phyloP scores from a whole-genome alignment of 2,113 vertebrate species.

The Myotis lucifugus region DNA sequence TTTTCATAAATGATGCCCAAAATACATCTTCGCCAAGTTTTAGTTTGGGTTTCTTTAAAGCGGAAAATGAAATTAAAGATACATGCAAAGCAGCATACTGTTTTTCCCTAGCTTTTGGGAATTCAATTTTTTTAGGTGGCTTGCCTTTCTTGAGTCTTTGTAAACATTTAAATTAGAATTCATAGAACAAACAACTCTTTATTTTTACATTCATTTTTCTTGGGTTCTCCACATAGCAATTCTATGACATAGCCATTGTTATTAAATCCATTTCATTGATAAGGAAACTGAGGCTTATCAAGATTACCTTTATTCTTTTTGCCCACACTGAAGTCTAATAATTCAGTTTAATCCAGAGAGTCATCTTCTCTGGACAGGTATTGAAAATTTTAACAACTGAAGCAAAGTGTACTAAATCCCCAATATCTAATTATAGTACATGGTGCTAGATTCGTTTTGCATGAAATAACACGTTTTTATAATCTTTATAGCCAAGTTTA shows the following conservation, averaged over 20 bases:
- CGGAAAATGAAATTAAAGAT: not conserved
- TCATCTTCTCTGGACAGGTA: not conserved
- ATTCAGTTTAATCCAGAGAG: not conserved
- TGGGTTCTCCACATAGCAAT: not conserved
- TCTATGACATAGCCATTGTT: not conserved
- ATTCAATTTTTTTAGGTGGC: not conserved
- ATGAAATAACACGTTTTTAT: not conserved
- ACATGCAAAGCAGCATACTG: not conserved
- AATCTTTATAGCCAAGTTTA: not conserved
- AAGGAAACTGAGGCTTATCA: not conserved
- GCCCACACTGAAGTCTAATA: not conserved
- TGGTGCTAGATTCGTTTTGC: not conserved
- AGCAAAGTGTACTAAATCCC: not conserved
- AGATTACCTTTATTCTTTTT: not conserved
- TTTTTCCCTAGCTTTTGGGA: not conserved
- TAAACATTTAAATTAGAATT: not conserved
- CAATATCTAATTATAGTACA: not conserved
- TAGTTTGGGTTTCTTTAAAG: not conserved
- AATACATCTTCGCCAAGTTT: not conserved
- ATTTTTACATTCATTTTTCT: not conserved
- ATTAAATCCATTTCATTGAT: not conserved
- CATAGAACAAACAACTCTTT: not conserved
- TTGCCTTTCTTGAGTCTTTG: conserved; percentile 2
- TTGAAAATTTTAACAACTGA: conserved; percentile 14
- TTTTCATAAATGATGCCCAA: not conserved